Evolutionary conservation across 2,113 vertebrate species (phyloP), one percentile per base, ranked within the genome.

Genomic region (Eidolon helvum): DNA sequence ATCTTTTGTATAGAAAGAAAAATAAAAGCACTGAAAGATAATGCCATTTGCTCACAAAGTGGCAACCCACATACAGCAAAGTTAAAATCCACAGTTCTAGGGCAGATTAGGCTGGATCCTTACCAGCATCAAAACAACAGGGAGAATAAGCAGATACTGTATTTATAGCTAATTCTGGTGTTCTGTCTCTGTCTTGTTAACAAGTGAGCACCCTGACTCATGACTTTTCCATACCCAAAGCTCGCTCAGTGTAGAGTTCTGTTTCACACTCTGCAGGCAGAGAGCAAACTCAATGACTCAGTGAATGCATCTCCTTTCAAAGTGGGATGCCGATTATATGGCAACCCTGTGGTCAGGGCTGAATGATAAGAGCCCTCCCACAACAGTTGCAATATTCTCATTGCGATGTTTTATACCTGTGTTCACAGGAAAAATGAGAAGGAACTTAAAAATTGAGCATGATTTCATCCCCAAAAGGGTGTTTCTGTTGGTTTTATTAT

Each of bases 271-370:
- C 28, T 0, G 1, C 82, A 87, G 83, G 59, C 72, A 89, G 72
- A 74, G 43, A 83, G 72, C 83, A 95, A 91, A 75, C 45, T 83
- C 63, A 38, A 21, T 69, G 86, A 84, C 72, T 94, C 93, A 50
- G 77, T 2, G 6, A 61, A 21, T 0, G 15, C 14, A 7, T 21
- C 59, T 96, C 55, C 87, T 72, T 84, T 88, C 57, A 0, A 85
- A 87, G 63, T 43, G 28, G 55, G 87, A 40, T 65, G 68, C 26
- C 4, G 10, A 61, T 71, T 59, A 28, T 14, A 6, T 22, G 30
- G n/a, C 26, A 5, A 14, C 15, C 48, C 53, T 55, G 0, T 35
- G 38, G 35, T 40, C 38, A 26, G 48, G 26, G 12, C 30, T 43
- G 35, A 19, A 45, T 22, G 61, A n/a, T 45, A 43, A 63, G 5